Base-by-base conservation (phyloP, 2,797 vertebrate species). In the Acipenser transmontanus region DNA sequence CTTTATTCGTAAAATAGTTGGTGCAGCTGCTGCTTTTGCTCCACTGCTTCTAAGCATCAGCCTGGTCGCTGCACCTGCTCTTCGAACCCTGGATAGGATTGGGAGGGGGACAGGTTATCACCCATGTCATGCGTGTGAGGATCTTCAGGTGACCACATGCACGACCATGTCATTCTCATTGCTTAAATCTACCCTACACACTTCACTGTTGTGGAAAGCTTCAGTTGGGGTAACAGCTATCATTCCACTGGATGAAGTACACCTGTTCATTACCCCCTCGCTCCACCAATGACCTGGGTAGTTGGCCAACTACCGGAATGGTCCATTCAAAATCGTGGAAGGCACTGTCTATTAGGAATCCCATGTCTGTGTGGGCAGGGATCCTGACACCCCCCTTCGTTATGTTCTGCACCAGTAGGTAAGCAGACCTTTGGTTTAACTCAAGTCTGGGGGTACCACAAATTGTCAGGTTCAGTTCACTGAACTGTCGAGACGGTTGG, bases 251-350 rank as follows among this genome's bases (percentile, higher is more conserved):
- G 34, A 3, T 17, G 17, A 17, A 17, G 17, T 17, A 17, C 17
- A 17, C 34, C 34, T 34, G 34, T 34, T 34, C 34, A 34, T 34
- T 34, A 34, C 34, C 34, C 34, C 34, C 34, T 34, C 4, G 34
- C 34, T 34, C 34, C 34, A 34, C 3, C 34, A 34, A 34, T 4
- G 34, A 34, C 34, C 34, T 34, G 34, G 34, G 34, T 34, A 34
- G 6, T 8, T 56, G 4, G 12, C 51, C 51, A 6, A 68, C 64
- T 1, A 68, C 61, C 4, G 51, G 62, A 56, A 68, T n/a, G 1
- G 47, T 59, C 1, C 56, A 47, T n/a, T 68, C 34, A 2, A 68
- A 68, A 14, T 68, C 67, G 59, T 63, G 52, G 47, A 63, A 60
- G 1, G n/a, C 7, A 10, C n/a, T 61, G 13, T 50, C 54, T 7